These are phyloP conservation scores for Apteryx owenii DNA, from an alignment of 2,113 vertebrate species.

Conservation along the genomic window DNA sequence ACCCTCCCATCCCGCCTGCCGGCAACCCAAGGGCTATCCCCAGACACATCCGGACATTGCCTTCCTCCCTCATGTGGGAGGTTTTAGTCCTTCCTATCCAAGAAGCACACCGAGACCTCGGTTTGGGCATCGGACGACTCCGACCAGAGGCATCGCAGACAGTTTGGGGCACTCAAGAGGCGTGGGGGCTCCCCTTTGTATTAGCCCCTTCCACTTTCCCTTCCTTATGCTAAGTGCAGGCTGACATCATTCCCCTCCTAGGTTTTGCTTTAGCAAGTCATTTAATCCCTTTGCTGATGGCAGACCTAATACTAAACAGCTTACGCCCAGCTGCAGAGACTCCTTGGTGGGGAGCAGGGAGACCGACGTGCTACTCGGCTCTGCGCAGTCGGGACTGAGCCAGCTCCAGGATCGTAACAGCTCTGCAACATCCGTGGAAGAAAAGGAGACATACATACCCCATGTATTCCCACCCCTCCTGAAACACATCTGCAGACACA, in stretches of 20 bases:
- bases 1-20: not conserved
- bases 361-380: not conserved
- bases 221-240: not conserved
- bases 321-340: not conserved
- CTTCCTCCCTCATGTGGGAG: rapidly evolving
- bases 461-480: not conserved
- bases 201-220: not conserved
- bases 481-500: not conserved
- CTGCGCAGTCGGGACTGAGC: not conserved
- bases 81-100: not conserved
- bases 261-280: not conserved
- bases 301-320: not conserved
- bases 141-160: not conserved
- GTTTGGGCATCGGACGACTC: not conserved
- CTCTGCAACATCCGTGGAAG: not conserved
- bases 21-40: not conserved
- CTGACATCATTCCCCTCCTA: not conserved
- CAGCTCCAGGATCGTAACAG: not conserved
- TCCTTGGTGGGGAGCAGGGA: not conserved
- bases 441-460: not conserved
- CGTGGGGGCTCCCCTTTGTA: not conserved
- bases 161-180: not conserved
- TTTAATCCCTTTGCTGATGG: not conserved
- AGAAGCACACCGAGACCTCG: not conserved
- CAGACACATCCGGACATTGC: not conserved